Evolutionary conservation across 2,113 vertebrate species (phyloP).

Genomic region (Vimba vimba): DNA sequence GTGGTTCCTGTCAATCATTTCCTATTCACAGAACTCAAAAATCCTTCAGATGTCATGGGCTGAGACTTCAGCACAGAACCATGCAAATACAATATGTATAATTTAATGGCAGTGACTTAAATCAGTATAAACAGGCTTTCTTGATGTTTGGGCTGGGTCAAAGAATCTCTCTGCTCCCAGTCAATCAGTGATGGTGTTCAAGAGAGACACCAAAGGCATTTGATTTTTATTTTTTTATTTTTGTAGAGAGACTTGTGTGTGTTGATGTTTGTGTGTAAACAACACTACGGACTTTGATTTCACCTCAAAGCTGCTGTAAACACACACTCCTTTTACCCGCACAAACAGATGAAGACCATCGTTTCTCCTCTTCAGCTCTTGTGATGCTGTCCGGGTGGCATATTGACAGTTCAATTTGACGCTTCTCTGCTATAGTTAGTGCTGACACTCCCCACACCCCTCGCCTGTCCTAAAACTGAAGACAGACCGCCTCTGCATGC

Average conservation of each 20-base stretch:
- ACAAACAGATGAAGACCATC: constrained; percentile 8
- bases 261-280: constrained; percentile 36
- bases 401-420: constrained; percentile 42
- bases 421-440: constrained; percentile 32
- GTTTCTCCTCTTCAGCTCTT: constrained; percentile 8
- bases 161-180: constrained; percentile 19
- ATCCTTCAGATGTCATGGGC: constrained; percentile 10
- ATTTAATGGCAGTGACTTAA: constrained; percentile 39
- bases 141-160: constrained; percentile 8
- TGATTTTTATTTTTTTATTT: background rate
- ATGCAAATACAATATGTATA: constrained; percentile 51
- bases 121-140: constrained; percentile 25
- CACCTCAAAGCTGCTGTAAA: constrained; percentile 44
- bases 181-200: constrained; percentile 10
- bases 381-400: background rate
- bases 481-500: background rate
- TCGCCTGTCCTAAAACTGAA: constrained; percentile 14
- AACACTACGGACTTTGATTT: constrained; percentile 48
- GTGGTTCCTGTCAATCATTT: constrained; percentile 34
- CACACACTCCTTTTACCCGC: constrained; percentile 13
- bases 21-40: constrained; percentile 16
- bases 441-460: constrained; percentile 8
- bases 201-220: constrained; percentile 37
- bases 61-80: constrained; percentile 28
- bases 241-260: background rate